Conservation (phyloP, 2,797 vertebrate species). For the Apogon hyalosoma region DNA sequence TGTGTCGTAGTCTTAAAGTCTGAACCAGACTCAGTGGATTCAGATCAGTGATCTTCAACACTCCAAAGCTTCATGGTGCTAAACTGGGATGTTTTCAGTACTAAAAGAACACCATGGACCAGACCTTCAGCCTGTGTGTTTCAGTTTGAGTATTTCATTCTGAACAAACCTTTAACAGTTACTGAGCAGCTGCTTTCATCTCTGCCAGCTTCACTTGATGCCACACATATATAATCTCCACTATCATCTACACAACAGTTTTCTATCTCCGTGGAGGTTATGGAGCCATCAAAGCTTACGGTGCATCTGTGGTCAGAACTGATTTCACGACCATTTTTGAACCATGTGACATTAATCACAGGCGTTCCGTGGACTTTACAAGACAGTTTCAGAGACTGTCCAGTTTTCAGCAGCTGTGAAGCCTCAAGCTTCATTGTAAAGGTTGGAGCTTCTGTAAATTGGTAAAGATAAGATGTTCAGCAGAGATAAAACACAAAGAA, state of each 20-base stretch:
- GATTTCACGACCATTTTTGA: conserved; percentile 89
- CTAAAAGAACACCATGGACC: conserved; percentile 35
- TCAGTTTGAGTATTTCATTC: background rate
- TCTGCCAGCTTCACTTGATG: conserved; percentile 91
- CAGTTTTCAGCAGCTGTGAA: conserved; percentile 85
- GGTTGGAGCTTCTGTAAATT: conserved; percentile 84
- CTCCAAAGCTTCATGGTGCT: background rate
- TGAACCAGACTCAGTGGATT: too few relatives aligned
- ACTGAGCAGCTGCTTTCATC: conserved; percentile 89
- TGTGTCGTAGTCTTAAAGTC: too few relatives aligned
- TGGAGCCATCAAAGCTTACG: conserved; percentile 85
- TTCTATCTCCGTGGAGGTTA: conserved; percentile 84
- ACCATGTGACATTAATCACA: conserved; percentile 90
- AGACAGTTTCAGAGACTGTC: conserved; percentile 85
- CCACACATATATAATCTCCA: conserved; percentile 91
- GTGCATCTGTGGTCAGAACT: conserved; percentile 84
- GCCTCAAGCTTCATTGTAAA: conserved; percentile 91
- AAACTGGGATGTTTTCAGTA: background rate
- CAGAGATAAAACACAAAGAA: conserved; percentile 30
- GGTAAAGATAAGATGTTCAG: conserved; percentile 54
- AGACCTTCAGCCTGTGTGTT: conserved; percentile 13
- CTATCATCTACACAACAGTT: conserved; percentile 86
- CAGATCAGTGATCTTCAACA: background rate
- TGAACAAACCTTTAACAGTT: conserved; percentile 83
- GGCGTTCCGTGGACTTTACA: conserved; percentile 93